Base-by-base conservation (phyloP, 2,888 invertebrate genomes). In the Gnatocerus cornutus region DNA sequence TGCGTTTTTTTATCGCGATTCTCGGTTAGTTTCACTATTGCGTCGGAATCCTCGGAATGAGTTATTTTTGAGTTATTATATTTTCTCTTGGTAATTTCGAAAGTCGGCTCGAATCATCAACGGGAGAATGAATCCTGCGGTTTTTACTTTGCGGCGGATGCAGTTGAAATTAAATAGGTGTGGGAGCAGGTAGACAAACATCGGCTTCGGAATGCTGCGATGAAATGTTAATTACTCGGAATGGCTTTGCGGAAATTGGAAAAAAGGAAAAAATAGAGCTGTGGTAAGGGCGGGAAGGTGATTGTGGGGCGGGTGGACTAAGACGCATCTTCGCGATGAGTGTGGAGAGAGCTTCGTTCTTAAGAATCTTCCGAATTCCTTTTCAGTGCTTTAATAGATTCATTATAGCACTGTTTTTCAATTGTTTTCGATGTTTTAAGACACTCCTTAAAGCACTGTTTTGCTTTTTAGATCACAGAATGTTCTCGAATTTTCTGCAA, bases 21-120 rank as follows among this genome's bases (percentile, higher is more conserved):
- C 55, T 39, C 39, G 55, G 55, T 55, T 56, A 56, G 59, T 59
- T 59, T 30, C 43, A 46, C 59, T 59, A 59, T 59, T 41, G 56
- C 30, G 50, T 27, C 21, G 50, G 30, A 50, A 50, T 50, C 8
- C 21, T 50, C 29, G 16, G 37, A n/a, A 39, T 58, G 59, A 59
- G 45, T 59, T 59, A 59, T 46, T 59, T 59, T 56, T 59, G 29
- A 29, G 27, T 58, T 58, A 50, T 50, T n/a, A 50, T n/a, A 12
- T 16, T 45, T 29, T 29, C 45, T 58, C 45, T 16, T n/a, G 41
- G 43, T 43, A 12, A 43, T 43, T 16, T 41, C 12, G 50, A 48
- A 48, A 48, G 48, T 48, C 48, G 16, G 48, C 48, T 48, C 21
- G 30, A 29, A 50, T 50, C 50, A 29, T 50, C 50, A 50, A 29